Conservation (phyloP, 2,113 vertebrate genomes). For the Rhinoderma darwinii region DNA sequence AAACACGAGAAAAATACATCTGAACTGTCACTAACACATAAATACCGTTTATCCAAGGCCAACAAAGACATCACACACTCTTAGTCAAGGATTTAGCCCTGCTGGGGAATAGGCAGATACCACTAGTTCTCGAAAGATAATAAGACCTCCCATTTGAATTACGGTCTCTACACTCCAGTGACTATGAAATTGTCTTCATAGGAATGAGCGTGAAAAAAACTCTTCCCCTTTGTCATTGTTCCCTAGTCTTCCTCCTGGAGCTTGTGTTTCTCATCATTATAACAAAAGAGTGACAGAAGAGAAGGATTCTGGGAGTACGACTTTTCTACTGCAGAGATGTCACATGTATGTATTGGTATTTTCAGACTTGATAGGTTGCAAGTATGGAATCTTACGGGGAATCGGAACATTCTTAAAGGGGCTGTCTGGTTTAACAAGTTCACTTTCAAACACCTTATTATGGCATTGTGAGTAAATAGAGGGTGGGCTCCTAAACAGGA, state of each 20-base stretch:
- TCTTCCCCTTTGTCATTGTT: conserved; percentile 20
- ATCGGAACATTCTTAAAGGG: background rate
- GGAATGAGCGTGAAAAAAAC: conserved; percentile 7
- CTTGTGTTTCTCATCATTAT: background rate
- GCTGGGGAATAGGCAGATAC: conserved; percentile 5
- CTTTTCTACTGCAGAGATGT: background rate
- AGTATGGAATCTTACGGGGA: too few species aligned
- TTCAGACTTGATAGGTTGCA: background rate
- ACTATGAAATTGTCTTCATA: conserved; percentile 50
- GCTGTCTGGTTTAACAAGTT: too few species aligned
- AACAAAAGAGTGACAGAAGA: background rate
- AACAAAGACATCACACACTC: conserved; percentile 55
- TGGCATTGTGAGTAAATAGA: too few species aligned
- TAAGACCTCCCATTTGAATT: conserved; percentile 24
- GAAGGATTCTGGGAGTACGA: conserved; percentile 19
- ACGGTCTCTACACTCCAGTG: conserved; percentile 26
- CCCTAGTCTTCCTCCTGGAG: background rate
- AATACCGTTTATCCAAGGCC: conserved; percentile 4
- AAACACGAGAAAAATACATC: background rate
- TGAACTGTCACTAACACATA: background rate
- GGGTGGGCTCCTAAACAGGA: too few species aligned
- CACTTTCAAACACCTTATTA: too few species aligned
- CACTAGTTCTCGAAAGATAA: background rate
- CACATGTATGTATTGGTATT: background rate
- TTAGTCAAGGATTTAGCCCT: conserved; percentile 39